Evolutionary conservation across 2,113 vertebrate genomes (phyloP).

Genomic region (Ailurus styani): DNA sequence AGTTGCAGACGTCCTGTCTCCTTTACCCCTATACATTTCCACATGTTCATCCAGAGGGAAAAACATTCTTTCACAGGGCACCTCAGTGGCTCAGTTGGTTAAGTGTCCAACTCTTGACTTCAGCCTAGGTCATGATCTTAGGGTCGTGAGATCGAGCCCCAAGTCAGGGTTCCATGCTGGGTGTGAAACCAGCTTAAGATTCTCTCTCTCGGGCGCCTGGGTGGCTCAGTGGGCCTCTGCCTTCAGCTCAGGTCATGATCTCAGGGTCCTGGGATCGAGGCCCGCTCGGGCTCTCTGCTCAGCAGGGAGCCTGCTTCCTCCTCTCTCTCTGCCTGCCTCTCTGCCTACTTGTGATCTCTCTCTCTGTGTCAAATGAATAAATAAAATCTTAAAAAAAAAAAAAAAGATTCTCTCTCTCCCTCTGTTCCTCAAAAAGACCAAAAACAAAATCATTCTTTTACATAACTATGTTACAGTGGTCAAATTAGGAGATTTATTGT

Average conservation of each 20-base stretch:
- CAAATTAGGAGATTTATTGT: not conserved
- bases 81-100: not conserved
- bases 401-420: not conserved
- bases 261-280: no score
- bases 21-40: not conserved
- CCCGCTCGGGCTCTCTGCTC: no score
- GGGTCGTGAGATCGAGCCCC: not conserved
- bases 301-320: no score
- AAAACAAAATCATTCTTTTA: not conserved
- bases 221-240: no score
- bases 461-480: not conserved
- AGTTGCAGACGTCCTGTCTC: not conserved
- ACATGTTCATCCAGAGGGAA: not conserved
- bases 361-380: no score
- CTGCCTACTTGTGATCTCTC: no score
- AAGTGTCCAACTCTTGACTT: not conserved
- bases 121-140: not conserved
- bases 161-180: fast-evolving
- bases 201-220: not conserved
- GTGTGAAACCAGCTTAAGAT: not conserved
- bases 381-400: no score
- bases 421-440: not conserved
- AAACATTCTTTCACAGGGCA: not conserved
- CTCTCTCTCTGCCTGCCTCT: no score
- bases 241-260: no score